Evolutionary conservation across 2,888 invertebrate genomes (phyloP), one percentile per base, ranked within the genome.

Genomic region (Aplocera efformata): DNA sequence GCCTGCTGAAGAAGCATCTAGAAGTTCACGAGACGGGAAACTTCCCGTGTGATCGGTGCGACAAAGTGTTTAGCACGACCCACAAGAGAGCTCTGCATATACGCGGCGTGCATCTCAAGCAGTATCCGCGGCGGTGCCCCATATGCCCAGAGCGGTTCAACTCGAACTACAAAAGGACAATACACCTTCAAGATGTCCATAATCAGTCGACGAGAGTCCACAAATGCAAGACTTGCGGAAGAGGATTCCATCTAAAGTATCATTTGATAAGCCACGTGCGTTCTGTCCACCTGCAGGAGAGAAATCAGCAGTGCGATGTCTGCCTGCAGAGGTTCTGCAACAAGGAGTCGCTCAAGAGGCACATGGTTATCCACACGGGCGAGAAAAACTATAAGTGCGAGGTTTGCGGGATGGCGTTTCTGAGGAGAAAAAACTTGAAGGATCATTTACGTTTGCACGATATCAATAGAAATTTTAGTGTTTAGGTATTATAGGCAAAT

Each of bases 371-470:
- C 25, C 90, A 90, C 47, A 89, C 89, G 0, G 89, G 88, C 0
- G 88, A 88, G 30, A 90, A 89, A 57, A 90, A 90, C 35, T 86
- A 89, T 40, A 86, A 89, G 45, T 90, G 90, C 36, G 82, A 88
- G 32, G 72, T 88, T 1, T 90, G 90, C 36, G 80, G 88, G 0
- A 85, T 89, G 76, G 85, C 85, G 0, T 88, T 88, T 31, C 60
- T 85, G 50, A 71, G 88, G 9, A 65, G 86, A 24, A 86, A 86
- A 51, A 86, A 88, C 52, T 65, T 88, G 42, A 82, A 79, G 43
- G 83, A 85, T 31, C 88, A 88, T 63, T 63, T 86, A 37, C 62
- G 84, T 6, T 53, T 83, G 30, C 88, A 88, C 42, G 81, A 84
- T 51, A 70, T 77, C 22, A 68, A 65, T 24, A 67, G 53, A 57